These are phyloP conservation scores for Austrofundulus limnaeus DNA, from an alignment of 2,113 vertebrate genomes.

Conservation along the genomic window DNA sequence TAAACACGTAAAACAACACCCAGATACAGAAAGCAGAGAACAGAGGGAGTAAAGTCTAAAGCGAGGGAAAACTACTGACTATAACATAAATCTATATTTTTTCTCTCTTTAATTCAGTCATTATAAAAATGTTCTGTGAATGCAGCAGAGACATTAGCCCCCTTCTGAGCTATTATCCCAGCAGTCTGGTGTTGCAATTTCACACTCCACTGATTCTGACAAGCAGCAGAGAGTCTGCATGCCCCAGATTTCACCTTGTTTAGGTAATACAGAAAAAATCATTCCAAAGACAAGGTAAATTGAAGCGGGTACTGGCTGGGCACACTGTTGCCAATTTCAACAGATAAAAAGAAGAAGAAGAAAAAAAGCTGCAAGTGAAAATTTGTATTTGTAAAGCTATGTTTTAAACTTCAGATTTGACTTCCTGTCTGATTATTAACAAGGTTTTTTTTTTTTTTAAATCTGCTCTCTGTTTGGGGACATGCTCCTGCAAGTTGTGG, in stretches of 20 bases:
- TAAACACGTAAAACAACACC: slow-evolving; percentile 37
- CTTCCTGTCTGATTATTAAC: background rate
- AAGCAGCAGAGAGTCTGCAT: slow-evolving; percentile 78
- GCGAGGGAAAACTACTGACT: slow-evolving; percentile 26
- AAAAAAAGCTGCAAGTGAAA: slow-evolving; percentile 13
- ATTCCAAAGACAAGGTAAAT: slow-evolving; percentile 72
- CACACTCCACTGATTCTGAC: slow-evolving; percentile 83
- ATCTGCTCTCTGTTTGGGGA: slow-evolving; percentile 34
- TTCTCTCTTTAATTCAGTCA: slow-evolving; percentile 79
- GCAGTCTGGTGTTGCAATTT: slow-evolving; percentile 87
- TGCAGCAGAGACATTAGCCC: slow-evolving; percentile 82
- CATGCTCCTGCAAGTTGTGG: slow-evolving; percentile 35
- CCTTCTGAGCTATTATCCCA: slow-evolving; percentile 86
- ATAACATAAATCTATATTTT: slow-evolving; percentile 73
- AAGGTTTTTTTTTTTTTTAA: slow-evolving; percentile 19
- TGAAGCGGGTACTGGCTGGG: slow-evolving; percentile 60
- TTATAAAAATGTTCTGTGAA: slow-evolving; percentile 86
- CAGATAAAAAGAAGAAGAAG: slow-evolving; percentile 21
- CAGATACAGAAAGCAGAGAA: slow-evolving; percentile 21
- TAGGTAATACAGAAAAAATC: slow-evolving; percentile 80
- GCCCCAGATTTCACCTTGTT: slow-evolving; percentile 85
- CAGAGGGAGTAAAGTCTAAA: slow-evolving; percentile 29
- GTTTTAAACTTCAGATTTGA: slow-evolving; percentile 30
- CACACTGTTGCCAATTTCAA: slow-evolving; percentile 45
- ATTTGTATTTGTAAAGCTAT: too few species aligned